Evolutionary conservation across 2,888 invertebrate species (phyloP), one percentile per base, ranked within the genome.

Genomic region (Byasa hedistus): DNA sequence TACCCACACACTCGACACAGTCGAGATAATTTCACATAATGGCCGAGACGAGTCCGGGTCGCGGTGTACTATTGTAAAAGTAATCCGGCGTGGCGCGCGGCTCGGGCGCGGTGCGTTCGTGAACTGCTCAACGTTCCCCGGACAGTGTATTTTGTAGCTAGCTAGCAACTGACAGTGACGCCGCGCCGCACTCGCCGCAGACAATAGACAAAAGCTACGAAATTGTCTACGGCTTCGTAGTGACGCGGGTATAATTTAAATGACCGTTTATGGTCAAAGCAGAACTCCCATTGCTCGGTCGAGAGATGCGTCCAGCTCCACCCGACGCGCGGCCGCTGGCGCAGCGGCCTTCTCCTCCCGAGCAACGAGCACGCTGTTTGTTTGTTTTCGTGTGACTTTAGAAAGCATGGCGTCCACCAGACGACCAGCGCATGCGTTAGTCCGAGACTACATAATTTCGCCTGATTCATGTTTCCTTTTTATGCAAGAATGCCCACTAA

Each of bases 361-460:
- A 56, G 56, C 66, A 57, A 68, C 61, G 64, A 55, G 60, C 39
- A 63, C 68, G 68, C 65, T 64, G 39, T 23, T 69, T 68, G 70
- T 23, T 69, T 68, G 70, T 73, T 71, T 32, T 24, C 59, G 27
- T 73, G 71, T 71, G 68, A 69, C 57, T 67, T 68, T 54, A 58
- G 61, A 54, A 70, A 69, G 74, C 73, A 72, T 66, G 72, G 76
- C 78, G 78, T 76, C 70, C 12, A 68, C 68, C n/a, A n/a, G n/a
- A n/a, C 36, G 70, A 71, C 74, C 69, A 72, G 73, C 76, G 69
- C 80, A 74, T 77, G 83, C 79, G 70, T 69, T 59, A 69, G 68
- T 74, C 74, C 68, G 69, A 60, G 48, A 67, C 63, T 57, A 57
- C 22, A 52, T 51, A 22, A 48, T 61, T 66, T 73, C 71, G 72